phyloP scores from a whole-genome alignment of 2,113 vertebrate genomes.

The Pituophis catenifer region DNA sequence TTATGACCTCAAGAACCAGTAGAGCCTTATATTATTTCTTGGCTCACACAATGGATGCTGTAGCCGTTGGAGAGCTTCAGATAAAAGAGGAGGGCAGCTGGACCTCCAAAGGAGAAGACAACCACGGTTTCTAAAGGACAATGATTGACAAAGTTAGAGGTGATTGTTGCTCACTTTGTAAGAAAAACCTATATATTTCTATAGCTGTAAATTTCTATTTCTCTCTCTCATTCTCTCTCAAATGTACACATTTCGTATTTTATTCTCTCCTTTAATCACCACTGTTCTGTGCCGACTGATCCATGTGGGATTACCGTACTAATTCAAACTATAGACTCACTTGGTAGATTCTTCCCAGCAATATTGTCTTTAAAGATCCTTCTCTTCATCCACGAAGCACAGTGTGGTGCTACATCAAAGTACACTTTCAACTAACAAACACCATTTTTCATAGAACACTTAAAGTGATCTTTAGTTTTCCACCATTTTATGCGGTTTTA shows the following conservation, averaged over 20 bases:
- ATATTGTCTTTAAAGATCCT: conserved; percentile 48
- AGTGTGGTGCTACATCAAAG: conserved; percentile 42
- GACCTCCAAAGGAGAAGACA: conserved; percentile 28
- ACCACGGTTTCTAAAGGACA: conserved; percentile 41
- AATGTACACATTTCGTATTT: not conserved
- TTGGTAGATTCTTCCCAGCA: conserved; percentile 45
- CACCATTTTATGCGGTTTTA: conserved; percentile 37
- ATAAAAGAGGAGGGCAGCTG: conserved; percentile 18
- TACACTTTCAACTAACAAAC: conserved; percentile 58
- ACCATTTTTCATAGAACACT: conserved; percentile 59
- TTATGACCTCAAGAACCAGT: not conserved
- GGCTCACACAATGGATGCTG: conserved; percentile 18
- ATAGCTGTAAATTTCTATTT: not conserved
- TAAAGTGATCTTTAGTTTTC: conserved; percentile 49
- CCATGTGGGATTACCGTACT: conserved; percentile 57
- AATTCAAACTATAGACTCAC: conserved; percentile 49
- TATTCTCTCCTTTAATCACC: not conserved
- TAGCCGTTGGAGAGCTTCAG: not conserved
- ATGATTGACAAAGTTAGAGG: conserved; percentile 33
- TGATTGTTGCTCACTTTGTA: conserved; percentile 5
- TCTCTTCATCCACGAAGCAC: conserved; percentile 45
- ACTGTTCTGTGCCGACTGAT: not conserved
- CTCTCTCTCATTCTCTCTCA: not conserved
- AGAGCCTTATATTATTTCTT: not conserved
- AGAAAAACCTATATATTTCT: not conserved